Base-by-base conservation (phyloP, 2,888 invertebrate species). In the Synergus umbraculus region DNA sequence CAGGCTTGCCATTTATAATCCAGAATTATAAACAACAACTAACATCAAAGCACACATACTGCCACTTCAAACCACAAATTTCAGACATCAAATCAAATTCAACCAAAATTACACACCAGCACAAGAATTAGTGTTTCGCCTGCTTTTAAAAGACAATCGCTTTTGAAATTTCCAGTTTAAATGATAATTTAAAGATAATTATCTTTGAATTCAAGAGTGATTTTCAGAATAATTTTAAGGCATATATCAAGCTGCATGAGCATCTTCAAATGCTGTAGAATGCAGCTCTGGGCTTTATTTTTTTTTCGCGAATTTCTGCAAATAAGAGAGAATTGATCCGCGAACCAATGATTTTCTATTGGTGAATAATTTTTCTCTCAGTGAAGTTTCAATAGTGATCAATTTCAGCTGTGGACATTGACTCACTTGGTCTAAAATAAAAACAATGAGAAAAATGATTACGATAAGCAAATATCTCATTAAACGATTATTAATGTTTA, bases 111-210 rank as follows among this genome's bases (percentile, higher is more conserved):
- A 15, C 15, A 49, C 8, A 69, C 18, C 29, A 69, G 13, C 49
- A 37, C 15, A n/a, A 15, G n/a, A n/a, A n/a, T n/a, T n/a, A n/a
- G 29, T 44, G 44, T 49, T 49, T 10, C 8, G 49, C 69, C 37
- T 69, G 29, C 29, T 46, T 69, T 67, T 67, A 13, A 22, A 46
- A 10, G 15, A 69, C 49, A 49, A 69, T 29, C 29, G 49, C 69
- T 69, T 49, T 49, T 69, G 5, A 15, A 69, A 37, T 49, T 49
- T 22, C 1, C n/a, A n/a, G 13, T 69, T 69, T 69, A 49, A 49
- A 69, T 22, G 0, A 22, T 22, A 22, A 22, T 22, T 22, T 22
- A 22, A 22, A 22, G 22, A 22, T 22, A 22, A 22, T n/a, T 69
- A 29, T n/a, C 49, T 69, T 15, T 49, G 29, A 69, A 49, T 46